Conservation (phyloP, 2,113 vertebrate species). For the Gallinago jamesoni region DNA sequence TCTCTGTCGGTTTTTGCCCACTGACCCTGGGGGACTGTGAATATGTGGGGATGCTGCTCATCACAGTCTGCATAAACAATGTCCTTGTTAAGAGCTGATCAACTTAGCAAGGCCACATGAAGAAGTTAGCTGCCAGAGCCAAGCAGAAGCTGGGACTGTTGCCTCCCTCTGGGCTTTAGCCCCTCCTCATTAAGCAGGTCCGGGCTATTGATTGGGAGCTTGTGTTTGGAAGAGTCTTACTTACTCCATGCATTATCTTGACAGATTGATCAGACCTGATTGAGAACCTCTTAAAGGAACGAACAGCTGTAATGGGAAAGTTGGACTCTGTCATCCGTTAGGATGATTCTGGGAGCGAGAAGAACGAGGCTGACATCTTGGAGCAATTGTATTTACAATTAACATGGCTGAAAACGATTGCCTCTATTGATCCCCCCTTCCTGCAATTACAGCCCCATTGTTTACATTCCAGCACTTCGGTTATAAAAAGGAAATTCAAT, state of each 20-base stretch:
- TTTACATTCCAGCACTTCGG: conserved; percentile 99
- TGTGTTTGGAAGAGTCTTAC: conserved; percentile 91
- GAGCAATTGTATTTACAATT: conserved; percentile 95
- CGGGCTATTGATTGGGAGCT: conserved; percentile 92
- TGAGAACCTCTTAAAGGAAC: conserved; percentile 97
- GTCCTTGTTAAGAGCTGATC: conserved; percentile 77
- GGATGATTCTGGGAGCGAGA: conserved; percentile 87
- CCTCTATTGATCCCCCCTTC: conserved; percentile 97
- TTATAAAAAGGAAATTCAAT: conserved; percentile 99
- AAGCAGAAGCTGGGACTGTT: conserved; percentile 65
- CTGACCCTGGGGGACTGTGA: conserved; percentile 58
- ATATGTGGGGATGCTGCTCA: conserved; percentile 53
- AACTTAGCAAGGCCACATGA: conserved; percentile 67
- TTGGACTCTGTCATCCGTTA: conserved; percentile 89
- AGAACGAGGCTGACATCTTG: conserved; percentile 88
- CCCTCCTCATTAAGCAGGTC: conserved; percentile 92
- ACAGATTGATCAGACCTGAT: conserved; percentile 99
- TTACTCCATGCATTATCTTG: conserved; percentile 96
- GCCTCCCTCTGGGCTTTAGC: conserved; percentile 89
- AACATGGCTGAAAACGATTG: conserved; percentile 98
- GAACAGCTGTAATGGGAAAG: conserved; percentile 95
- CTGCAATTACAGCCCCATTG: conserved; percentile 99
- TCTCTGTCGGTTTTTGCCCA: conserved; percentile 58
- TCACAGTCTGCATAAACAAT: conserved; percentile 71
- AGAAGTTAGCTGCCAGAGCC: conserved; percentile 72